Percentiles rank a stretch among this genome's conserved stretches.
phyloP scores from a whole-genome alignment of 2,797 vertebrate genomes.

The Sebastes goodei region DNA sequence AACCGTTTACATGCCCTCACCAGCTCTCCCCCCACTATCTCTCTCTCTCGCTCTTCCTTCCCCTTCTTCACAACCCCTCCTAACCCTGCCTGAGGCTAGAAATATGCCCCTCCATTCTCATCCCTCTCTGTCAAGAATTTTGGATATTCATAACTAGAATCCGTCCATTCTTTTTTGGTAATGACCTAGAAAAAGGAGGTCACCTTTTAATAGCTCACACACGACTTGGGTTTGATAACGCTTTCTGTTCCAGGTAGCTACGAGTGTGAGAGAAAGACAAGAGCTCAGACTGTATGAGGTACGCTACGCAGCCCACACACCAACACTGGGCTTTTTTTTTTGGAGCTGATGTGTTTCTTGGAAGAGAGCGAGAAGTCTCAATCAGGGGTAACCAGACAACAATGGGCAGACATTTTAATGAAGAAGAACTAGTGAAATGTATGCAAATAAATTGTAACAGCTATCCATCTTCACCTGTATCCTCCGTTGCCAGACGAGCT shows the following conservation, averaged over 20 bases:
- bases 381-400: constrained; percentile 4
- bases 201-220: constrained; percentile 80
- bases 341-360: constrained; percentile 34
- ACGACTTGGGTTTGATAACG: constrained; percentile 70
- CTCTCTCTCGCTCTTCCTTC: not conserved
- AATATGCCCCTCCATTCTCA: constrained; percentile 72
- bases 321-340: constrained; percentile 12
- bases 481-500: constrained; percentile 24
- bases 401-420: constrained; percentile 3
- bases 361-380: constrained; percentile 1
- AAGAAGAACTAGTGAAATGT: not conserved
- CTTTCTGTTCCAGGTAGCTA: constrained; percentile 63
- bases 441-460: not conserved
- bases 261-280: constrained; percentile 22
- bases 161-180: constrained; percentile 74
- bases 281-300: constrained; percentile 45
- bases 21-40: constrained; percentile 22
- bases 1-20: constrained; percentile 57
- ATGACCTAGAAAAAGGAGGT: constrained; percentile 83
- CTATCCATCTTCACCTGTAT: constrained; percentile 42
- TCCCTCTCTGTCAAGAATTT: constrained; percentile 74
- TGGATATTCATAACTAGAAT: constrained; percentile 76
- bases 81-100: constrained; percentile 57
- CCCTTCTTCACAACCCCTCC: constrained; percentile 46
- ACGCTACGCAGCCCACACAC: constrained; percentile 44